Evolutionary conservation across 1,140 invertebrate genomes (phyloP), one percentile per base, ranked within the genome.

Genomic region (Pseudomyrmex dendroicus): DNA sequence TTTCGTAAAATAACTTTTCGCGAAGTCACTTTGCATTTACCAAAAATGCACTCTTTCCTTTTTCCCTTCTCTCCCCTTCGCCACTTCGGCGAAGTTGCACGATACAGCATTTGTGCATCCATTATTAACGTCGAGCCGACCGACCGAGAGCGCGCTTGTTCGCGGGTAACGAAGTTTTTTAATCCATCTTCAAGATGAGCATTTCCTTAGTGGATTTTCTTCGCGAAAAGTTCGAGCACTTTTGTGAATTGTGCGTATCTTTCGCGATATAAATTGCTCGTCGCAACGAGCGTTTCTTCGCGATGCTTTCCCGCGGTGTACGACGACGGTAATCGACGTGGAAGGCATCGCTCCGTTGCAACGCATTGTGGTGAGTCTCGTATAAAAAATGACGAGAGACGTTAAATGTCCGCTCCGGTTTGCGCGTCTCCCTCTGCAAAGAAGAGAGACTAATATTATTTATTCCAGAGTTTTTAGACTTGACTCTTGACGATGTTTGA

Each of bases 91-190:
- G 13, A 48, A 66, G 25, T 48, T 25, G 13, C 22, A 22, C 13
- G 50, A 20, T 35, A 35, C 35, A 20, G 10, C 63, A n/a, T 48
- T 62, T 48, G 17, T 48, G 44, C 44, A 66, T 66, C 25, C 48
- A 66, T 66, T 66, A 48, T 57, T 25, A 52, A 77, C 68, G 56
- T 61, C 48, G 44, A 20, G 46, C 44, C n/a, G 64, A 44, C 73
- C 59, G 61, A 77, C 22, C 22, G 68, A 62, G 67, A 4, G 35
- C 35, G 35, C 35, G 35, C 73, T 61, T 25, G 54, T 25, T 50
- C 57, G 63, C 73, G 35, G 5, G 56, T 84, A 82, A 84, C 48
- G 4, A 73, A 84, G 52, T 82, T 73, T 72, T 67, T 67, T 73
- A 67, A 84, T 67, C 64, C 72, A 73, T 48, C 17, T 66, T 67